phyloP scores from a whole-genome alignment of 2,888 invertebrate genomes.

The Temnothorax rugatulus region DNA sequence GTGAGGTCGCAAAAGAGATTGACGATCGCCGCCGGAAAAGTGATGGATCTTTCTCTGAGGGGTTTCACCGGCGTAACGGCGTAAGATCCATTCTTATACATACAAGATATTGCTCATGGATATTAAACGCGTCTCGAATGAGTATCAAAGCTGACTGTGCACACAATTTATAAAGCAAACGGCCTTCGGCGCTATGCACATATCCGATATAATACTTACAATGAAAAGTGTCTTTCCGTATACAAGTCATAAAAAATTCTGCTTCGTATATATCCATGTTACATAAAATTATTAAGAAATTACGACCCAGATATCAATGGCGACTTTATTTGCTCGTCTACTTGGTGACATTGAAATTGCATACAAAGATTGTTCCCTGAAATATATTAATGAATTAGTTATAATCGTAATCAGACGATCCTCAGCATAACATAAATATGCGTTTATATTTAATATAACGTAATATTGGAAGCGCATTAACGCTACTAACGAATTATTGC shows the following conservation, averaged over 20 bases:
- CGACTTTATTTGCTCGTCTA: background rate
- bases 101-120: background rate
- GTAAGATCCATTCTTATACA: slow-evolving; percentile 16
- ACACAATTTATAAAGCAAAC: slow-evolving; percentile 6
- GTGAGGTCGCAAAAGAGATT: slow-evolving; percentile 58
- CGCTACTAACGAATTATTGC: background rate
- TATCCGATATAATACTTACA: slow-evolving; percentile 3
- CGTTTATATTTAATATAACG: background rate
- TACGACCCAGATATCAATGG: background rate
- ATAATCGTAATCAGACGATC: background rate
- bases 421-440: background rate
- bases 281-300: slow-evolving; percentile 4
- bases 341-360: background rate
- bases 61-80: slow-evolving; percentile 51
- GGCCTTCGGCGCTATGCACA: background rate
- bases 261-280: background rate
- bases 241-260: slow-evolving; percentile 16
- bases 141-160: slow-evolving; percentile 5
- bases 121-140: slow-evolving; percentile 20
- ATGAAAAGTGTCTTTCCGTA: slow-evolving; percentile 9
- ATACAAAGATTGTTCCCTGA: background rate
- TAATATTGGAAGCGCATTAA: background rate
- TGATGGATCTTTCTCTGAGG: slow-evolving; percentile 62
- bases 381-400: background rate
- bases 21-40: slow-evolving; percentile 61